These are phyloP conservation scores for Diplolepis rosae DNA, from an alignment of 2,888 invertebrate genomes.

Conservation along the genomic window DNA sequence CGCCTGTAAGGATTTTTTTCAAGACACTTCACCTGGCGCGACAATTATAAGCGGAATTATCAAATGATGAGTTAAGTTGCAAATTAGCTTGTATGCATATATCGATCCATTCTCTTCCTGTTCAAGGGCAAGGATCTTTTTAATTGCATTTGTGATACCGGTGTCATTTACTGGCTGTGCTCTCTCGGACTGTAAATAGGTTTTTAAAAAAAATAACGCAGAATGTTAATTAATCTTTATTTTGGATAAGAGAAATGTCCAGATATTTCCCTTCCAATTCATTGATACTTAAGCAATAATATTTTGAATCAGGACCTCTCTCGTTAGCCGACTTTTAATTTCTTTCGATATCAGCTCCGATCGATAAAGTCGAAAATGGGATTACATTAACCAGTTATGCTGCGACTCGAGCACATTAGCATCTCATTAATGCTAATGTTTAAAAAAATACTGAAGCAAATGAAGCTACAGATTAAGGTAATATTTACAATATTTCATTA, in stretches of 20 bases:
- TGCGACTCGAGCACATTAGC: neutral
- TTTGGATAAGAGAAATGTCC: too few relatives aligned
- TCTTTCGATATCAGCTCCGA: neutral
- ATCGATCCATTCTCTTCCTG: neutral
- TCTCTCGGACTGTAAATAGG: conserved; percentile 2
- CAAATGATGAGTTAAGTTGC: neutral
- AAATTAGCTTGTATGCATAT: conserved; percentile 7
- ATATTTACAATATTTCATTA: neutral
- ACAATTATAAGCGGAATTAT: conserved; percentile 21
- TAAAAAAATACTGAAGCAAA: neutral
- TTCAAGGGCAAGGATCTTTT: neutral
- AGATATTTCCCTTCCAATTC: too few relatives aligned
- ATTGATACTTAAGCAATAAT: too few relatives aligned
- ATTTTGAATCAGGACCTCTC: neutral
- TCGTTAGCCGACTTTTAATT: conserved; percentile 5
- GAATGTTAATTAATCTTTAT: neutral
- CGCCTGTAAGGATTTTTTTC: conserved; percentile 49
- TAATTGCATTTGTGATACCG: neutral
- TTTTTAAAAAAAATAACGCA: conserved; percentile 10
- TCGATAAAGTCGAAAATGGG: conserved; percentile 12
- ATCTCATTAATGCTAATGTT: neutral
- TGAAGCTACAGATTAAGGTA: neutral
- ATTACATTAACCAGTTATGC: conserved; percentile 13
- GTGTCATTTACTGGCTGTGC: neutral
- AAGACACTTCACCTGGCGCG: conserved; percentile 55